Percentiles rank a stretch among this genome's conserved stretches.
These are phyloP conservation scores for Nixonia krombeini DNA, from an alignment of 1,140 invertebrate species.

Conservation along the genomic window DNA sequence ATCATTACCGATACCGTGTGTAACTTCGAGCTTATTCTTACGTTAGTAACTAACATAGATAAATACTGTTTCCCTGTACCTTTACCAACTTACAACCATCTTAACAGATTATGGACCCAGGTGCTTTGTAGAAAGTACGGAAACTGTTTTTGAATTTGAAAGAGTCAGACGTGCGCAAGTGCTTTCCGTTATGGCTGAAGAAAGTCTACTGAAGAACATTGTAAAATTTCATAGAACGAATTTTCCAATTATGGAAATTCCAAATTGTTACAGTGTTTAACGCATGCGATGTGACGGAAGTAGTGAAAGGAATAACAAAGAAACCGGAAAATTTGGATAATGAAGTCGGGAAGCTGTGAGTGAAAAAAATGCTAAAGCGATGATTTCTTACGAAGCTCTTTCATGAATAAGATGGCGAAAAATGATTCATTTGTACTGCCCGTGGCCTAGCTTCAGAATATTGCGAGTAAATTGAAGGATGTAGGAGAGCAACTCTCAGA, in stretches of 20 bases:
- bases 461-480: conserved; percentile 28
- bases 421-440: conserved; percentile 28
- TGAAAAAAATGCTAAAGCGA: conserved; percentile 22
- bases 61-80: too few relatives aligned
- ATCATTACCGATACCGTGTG: too few relatives aligned
- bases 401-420: conserved; percentile 15
- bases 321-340: too few relatives aligned
- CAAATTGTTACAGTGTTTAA: conserved; percentile 12
- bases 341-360: conserved; percentile 11
- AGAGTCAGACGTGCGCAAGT: not conserved
- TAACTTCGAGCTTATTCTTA: too few relatives aligned
- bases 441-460: conserved; percentile 28
- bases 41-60: too few relatives aligned
- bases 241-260: conserved; percentile 24
- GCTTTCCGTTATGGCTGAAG: not conserved
- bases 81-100: too few relatives aligned
- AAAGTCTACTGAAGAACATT: conserved; percentile 3
- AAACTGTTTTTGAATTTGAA: too few relatives aligned
- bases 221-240: conserved; percentile 19
- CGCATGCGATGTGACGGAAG: too few relatives aligned
- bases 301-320: too few relatives aligned
- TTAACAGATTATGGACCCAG: conserved; percentile 26
- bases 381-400: conserved; percentile 28
- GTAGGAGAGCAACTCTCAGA: conserved; percentile 29
- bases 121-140: too few relatives aligned